Evolutionary conservation across 2,888 invertebrate species (phyloP), one percentile per base, ranked within the genome.

Genomic region (Cantharis lateralis): DNA sequence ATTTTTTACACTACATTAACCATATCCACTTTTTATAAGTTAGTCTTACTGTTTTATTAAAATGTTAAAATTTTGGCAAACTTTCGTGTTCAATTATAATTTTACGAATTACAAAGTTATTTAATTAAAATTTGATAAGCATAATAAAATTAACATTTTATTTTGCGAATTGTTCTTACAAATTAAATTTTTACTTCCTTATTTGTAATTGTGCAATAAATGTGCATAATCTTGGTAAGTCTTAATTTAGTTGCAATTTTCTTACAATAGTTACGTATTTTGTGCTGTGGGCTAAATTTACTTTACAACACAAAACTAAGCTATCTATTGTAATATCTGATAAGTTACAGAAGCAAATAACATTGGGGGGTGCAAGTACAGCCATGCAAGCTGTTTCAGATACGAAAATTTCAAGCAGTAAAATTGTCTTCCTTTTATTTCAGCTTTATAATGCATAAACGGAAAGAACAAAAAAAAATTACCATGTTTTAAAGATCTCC

Each of bases 1-100:
- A 48, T 75, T 70, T 61, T 75, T 78, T 73, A 73, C 72, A 70
- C 66, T 71, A 72, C 73, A 73, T 78, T 78, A 72, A 68, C 75
- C 74, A 71, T 71, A 68, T 77, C 68, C 73, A n/a, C 48, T 48
- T 48, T 48, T n/a, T 48, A n/a, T 48, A 48, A 48, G 48, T 48
- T 48, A 48, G 7, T 48, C 48, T 48, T 48, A 48, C 48, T 48
- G n/a, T n/a, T n/a, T n/a, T n/a, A 48, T 48, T 48, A 48, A 48
- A 48, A n/a, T 48, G n/a, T 48, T 48, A n/a, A 48, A n/a, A n/a
- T 48, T 48, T 48, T 48, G 10, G 5, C 48, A 48, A 48, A 48
- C 2, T 48, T 48, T 48, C 4, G n/a, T 48, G 48, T 48, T 48
- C 48, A 48, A 48, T 48, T 48, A 48, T 48, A 48, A 48, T 48